Base-by-base conservation (phyloP, 2,888 invertebrate species). In the Chalcis sispes region DNA sequence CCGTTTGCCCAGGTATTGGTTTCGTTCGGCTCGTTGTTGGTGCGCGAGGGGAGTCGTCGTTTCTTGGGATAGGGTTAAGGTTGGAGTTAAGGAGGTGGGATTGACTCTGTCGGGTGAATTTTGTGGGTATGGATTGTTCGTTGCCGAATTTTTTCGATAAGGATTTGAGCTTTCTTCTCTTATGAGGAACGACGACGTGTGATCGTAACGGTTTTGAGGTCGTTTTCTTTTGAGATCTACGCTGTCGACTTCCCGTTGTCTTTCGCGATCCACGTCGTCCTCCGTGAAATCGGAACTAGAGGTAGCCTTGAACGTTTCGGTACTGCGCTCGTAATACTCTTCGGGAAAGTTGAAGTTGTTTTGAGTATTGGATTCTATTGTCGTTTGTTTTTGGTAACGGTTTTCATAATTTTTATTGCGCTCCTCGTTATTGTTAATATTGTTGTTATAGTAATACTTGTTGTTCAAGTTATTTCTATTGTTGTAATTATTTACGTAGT, bases 191-290 rank as follows among this genome's bases (percentile, higher is more conserved):
- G 48, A 13, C 2, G 70, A 10, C 7, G 65, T 0, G 13, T 48
- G 25, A 13, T 42, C 23, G 10, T 75, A 56, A 0, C 23, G 32
- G 0, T 18, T 25, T 8, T 62, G 54, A 0, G 77, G 69, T 0
- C 50, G 64, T 4, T 75, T 25, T 1, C 64, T 50, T 5, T 69
- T 76, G 0, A 78, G 61, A 3, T 78, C 78, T 0, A 56, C 71
- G 20, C 73, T 76, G 64, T 82, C 81, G 0, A 82, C 79, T 61
- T 79, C 79, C 7, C 79, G 76, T 32, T 82, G 81, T 8, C 69
- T 54, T 20, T 76, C 59, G 13, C 82, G 80, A 18, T 82, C 82
- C 3, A 79, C 69, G 0, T 81, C 81, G 7, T 80, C 82, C 7
- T 82, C 82, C 15, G 70, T 18, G 18, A 76, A 59, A 4, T 5